Evolutionary conservation across 30 jellyfish, hydroid and myxozoan species (phyloP).

Genomic region (Hydra vulgaris): DNA sequence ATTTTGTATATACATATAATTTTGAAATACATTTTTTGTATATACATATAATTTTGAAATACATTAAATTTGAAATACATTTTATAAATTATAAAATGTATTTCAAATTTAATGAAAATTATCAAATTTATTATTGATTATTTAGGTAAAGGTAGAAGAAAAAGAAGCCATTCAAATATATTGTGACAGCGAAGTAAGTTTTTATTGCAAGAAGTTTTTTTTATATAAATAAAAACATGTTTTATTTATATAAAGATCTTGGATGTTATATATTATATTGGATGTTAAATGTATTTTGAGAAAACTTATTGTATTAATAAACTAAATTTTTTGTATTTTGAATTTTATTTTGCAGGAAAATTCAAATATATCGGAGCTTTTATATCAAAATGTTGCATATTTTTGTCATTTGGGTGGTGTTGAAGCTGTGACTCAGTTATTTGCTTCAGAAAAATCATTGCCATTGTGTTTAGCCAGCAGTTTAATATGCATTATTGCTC

Average conservation of each 20-base stretch:
- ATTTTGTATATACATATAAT: too few relatives aligned
- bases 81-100: background rate
- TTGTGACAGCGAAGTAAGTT: conserved; percentile 71
- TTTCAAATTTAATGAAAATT: background rate
- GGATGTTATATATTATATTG: too few relatives aligned
- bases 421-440: conserved; percentile 56
- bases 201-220: background rate
- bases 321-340: background rate
- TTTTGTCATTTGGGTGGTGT: conserved; percentile 87
- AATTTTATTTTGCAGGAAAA: conserved; percentile 39
- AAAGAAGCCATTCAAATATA: conserved; percentile 42
- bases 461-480: conserved; percentile 82
- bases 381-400: conserved; percentile 77
- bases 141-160: conserved; percentile 45
- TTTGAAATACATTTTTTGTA: too few relatives aligned
- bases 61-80: too few relatives aligned
- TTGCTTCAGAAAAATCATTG: conserved; percentile 29
- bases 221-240: background rate
- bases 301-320: background rate
- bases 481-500: conserved; percentile 86
- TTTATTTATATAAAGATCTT: too few relatives aligned
- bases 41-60: too few relatives aligned
- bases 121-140: background rate
- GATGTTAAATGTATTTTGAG: too few relatives aligned
- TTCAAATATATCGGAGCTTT: conserved; percentile 72